Percentiles rank a stretch among this genome's conserved stretches.
Evolutionary conservation across 2,797 vertebrate species (phyloP).

Genomic region (Benthosema pterotum): DNA sequence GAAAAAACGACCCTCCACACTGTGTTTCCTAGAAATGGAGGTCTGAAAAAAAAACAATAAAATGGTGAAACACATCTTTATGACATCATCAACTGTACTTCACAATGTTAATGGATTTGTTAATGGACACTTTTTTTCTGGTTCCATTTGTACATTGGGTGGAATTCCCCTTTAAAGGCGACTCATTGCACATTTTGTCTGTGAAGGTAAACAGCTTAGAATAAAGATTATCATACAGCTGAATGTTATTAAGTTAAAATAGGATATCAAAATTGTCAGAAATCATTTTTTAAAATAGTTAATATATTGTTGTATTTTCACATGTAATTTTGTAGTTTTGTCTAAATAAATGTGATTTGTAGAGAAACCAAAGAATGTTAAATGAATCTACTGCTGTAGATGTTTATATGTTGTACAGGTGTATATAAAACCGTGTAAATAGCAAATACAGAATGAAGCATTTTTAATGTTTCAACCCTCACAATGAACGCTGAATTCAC

Average conservation of each 20-base stretch:
- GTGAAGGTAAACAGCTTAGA: conserved; percentile 1
- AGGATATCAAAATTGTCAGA: conserved; percentile 19
- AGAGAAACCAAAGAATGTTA: conserved; percentile 39
- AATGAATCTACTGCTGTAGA: conserved; percentile 31
- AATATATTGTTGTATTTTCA: conserved; percentile 44
- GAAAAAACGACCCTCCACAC: no score
- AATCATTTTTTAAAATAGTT: conserved; percentile 30
- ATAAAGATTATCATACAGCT: not conserved
- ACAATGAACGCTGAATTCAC: not conserved
- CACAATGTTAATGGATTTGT: no score
- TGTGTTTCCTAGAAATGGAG: no score
- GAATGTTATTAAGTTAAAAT: conserved; percentile 23
- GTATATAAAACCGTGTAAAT: conserved; percentile 52
- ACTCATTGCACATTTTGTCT: conserved; percentile 2
- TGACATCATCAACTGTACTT: no score
- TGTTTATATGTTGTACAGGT: conserved; percentile 48
- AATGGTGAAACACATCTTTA: no score
- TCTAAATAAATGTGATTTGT: conserved; percentile 12
- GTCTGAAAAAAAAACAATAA: no score
- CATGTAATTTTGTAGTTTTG: not conserved
- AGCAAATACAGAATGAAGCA: not conserved
- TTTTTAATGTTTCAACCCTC: conserved; percentile 9
- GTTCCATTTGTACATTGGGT: no score
- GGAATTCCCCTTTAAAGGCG: no score
- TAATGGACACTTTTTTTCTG: no score